Base-by-base conservation (phyloP, 2,113 vertebrate species). In the Cnemophilus loriae region DNA sequence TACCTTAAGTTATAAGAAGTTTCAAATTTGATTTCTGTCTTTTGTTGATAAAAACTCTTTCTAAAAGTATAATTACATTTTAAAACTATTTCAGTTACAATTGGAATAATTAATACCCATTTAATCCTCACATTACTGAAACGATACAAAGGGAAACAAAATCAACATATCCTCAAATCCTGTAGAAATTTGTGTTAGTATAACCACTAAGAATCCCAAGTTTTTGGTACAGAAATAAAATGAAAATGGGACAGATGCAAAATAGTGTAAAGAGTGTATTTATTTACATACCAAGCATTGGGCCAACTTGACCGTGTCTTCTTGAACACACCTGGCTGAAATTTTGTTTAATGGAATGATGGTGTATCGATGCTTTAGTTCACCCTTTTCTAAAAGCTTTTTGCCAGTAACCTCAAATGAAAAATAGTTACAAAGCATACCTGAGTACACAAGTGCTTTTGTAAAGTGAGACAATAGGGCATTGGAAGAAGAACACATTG, bases 321-420 rank as follows among this genome's bases (percentile, higher is more conserved):
- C 94, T 77, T 94, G 97, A 74, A 99, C 87, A 57, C 98, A 98
- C 19, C 89, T 98, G n/a, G 98, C 97, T 89, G 99, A 98, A 97
- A 99, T 99, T 97, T 99, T 99, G 98, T 98, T 99, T 28, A 99
- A 97, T 57, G 99, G 99, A 94, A 99, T 99, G 95, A 99, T 99
- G 67, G 99, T 99, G 78, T 98, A 99, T 52, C 99, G 97, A 30
- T 97, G 97, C 83, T 98, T 99, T 67, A 99, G 97, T 87, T 98
- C 98, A 33, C 99, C 99, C 44, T 98, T 99, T 95, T 99, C 98
- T 85, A 99, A 90, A 79, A 99, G 96, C 91, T 99, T 99, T 96
- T 99, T 99, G 73, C 99, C 99, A 9, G 99, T 99, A 85, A 98
- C 97, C 99, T 99, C 84, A 91, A 96, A 97, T 5, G 22, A 84